phyloP scores from a whole-genome alignment of 92 coral and sea anemone genomes.

The Zoanthus sociatus region DNA sequence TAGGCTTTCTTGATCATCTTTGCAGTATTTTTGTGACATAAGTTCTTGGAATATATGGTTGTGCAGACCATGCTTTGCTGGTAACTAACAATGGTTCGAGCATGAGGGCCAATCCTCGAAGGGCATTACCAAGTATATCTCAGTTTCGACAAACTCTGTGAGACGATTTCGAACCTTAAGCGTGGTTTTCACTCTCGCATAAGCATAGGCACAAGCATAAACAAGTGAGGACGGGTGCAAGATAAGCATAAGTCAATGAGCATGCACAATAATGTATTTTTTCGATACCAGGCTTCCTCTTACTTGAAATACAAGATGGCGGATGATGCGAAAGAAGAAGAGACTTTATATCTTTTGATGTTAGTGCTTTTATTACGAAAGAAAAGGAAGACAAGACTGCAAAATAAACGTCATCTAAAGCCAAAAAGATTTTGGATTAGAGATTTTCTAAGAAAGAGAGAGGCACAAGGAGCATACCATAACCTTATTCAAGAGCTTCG shows the following conservation, averaged over 20 bases:
- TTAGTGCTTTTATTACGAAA: too few relatives aligned
- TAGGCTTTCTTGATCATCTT: conserved; percentile 62
- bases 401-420: too few relatives aligned
- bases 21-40: conserved; percentile 52
- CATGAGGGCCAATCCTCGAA: conserved; percentile 26
- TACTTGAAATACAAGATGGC: too few relatives aligned
- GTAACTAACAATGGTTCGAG: conserved; percentile 48
- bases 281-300: conserved; percentile 18
- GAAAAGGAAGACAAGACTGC: too few relatives aligned
- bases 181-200: neutral
- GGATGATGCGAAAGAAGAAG: too few relatives aligned
- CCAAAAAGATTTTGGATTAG: too few relatives aligned
- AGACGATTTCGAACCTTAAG: conserved; percentile 48
- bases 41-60: conserved; percentile 60
- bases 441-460: too few relatives aligned
- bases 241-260: neutral
- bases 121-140: conserved; percentile 24
- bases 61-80: conserved; percentile 47
- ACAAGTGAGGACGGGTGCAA: too few relatives aligned
- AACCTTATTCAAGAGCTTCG: too few relatives aligned
- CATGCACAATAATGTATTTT: neutral
- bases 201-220: too few relatives aligned
- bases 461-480: too few relatives aligned
- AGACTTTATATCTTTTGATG: too few relatives aligned
- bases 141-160: conserved; percentile 55